Conservation (phyloP, 2,888 invertebrate genomes). For the Parnassius apollo region DNA sequence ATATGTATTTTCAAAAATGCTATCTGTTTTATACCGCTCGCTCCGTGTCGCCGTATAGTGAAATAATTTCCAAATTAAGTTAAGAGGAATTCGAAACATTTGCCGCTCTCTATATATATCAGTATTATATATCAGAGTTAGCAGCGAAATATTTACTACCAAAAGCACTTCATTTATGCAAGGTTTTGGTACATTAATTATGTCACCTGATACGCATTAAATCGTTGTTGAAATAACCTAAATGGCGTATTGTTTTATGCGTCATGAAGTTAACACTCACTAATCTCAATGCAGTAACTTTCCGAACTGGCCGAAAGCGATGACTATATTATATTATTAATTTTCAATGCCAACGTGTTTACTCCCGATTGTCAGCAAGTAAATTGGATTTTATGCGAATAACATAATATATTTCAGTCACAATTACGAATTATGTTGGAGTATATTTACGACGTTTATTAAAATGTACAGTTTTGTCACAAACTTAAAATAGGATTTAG, state of each 20-base stretch:
- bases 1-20: too few relatives aligned
- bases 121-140: slow-evolving; percentile 23
- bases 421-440: slow-evolving; percentile 60
- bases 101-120: slow-evolving; percentile 11
- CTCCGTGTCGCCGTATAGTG: too few relatives aligned
- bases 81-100: slow-evolving; percentile 13
- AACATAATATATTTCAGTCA: slow-evolving; percentile 64
- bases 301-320: slow-evolving; percentile 53
- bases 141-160: slow-evolving; percentile 19
- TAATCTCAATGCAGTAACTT: slow-evolving; percentile 43
- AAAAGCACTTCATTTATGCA: slow-evolving; percentile 20
- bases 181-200: slow-evolving; percentile 23
- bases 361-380: slow-evolving; percentile 55
- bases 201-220: slow-evolving; percentile 19
- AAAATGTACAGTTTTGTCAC: too few relatives aligned
- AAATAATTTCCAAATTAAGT: slow-evolving; percentile 7
- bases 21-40: too few relatives aligned
- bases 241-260: slow-evolving; percentile 33
- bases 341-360: slow-evolving; percentile 59
- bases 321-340: slow-evolving; percentile 69
- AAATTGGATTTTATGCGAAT: slow-evolving; percentile 70
- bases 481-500: too few relatives aligned
- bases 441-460: slow-evolving; percentile 39
- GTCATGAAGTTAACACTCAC: slow-evolving; percentile 37
- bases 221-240: slow-evolving; percentile 29